phyloP scores from a whole-genome alignment of 2,113 vertebrate genomes.

The Neolamprologus variostigma region DNA sequence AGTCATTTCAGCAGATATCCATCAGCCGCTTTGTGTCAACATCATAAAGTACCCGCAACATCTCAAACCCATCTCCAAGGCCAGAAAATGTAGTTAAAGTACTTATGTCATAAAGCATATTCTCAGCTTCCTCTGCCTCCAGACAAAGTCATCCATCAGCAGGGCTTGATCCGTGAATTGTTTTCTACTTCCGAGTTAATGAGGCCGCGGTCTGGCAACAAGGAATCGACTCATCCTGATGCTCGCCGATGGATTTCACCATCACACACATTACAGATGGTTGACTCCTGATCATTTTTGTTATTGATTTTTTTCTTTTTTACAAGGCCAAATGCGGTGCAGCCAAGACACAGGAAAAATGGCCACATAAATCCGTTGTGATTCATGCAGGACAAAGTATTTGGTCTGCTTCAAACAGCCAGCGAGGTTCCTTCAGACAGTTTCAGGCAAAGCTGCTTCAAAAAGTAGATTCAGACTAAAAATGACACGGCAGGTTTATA shows the following conservation, averaged over 20 bases:
- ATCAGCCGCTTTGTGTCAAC: neutral
- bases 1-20: neutral
- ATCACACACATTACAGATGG: conserved; percentile 39
- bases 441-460: neutral
- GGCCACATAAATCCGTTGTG: conserved; percentile 33
- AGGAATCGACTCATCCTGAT: conserved; percentile 45
- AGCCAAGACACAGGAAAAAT: conserved; percentile 14
- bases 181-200: conserved; percentile 30
- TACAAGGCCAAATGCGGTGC: conserved; percentile 44
- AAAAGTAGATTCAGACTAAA: neutral
- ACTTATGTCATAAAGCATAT: neutral
- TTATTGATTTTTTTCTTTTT: conserved; percentile 45
- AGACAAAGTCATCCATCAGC: conserved; percentile 17
- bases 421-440: neutral
- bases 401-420: neutral
- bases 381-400: neutral
- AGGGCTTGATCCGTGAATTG: conserved; percentile 11
- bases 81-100: conserved; percentile 15
- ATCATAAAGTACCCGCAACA: neutral
- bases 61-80: neutral
- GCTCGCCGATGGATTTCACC: conserved; percentile 17
- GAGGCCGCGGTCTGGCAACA: conserved; percentile 27
- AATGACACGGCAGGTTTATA: rapidly evolving
- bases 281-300: conserved; percentile 48
- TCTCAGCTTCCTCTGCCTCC: neutral